These are phyloP conservation scores for Pemphredon lugubris DNA, from an alignment of 2,888 invertebrate genomes.

Conservation along the genomic window DNA sequence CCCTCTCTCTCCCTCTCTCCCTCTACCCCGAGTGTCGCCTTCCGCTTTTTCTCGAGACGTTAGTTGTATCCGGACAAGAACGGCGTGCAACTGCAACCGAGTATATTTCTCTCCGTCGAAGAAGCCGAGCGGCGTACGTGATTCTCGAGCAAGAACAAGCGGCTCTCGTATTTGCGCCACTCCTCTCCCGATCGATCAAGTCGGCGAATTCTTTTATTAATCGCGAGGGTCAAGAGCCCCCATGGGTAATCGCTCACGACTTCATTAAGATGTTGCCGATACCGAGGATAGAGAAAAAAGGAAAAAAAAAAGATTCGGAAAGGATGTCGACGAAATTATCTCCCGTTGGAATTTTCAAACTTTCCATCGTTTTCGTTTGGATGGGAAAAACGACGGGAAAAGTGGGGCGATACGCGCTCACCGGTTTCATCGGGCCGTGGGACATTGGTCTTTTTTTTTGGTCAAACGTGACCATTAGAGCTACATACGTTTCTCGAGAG, in stretches of 20 bases:
- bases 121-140: neutral
- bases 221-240: conserved; percentile 16
- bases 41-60: conserved; percentile 51
- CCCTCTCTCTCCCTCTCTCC: neutral
- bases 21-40: too few relatives aligned
- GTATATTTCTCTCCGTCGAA: conserved; percentile 19
- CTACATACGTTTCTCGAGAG: too few relatives aligned
- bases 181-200: conserved; percentile 9
- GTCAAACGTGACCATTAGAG: too few relatives aligned
- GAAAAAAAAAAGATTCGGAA: conserved; percentile 1
- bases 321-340: conserved; percentile 7
- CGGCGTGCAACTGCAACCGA: conserved; percentile 3
- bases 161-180: conserved; percentile 12
- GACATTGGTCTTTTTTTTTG: too few relatives aligned
- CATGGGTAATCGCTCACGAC: conserved; percentile 19
- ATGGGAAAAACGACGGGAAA: neutral
- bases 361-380: neutral
- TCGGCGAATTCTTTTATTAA: conserved; percentile 26
- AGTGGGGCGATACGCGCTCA: too few relatives aligned
- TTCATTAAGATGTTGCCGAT: conserved; percentile 26
- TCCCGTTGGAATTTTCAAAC: neutral
- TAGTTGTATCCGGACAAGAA: conserved; percentile 25
- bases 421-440: too few relatives aligned
- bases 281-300: too few relatives aligned
- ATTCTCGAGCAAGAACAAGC: conserved; percentile 7